Evolutionary conservation across 1,140 invertebrate genomes (phyloP).

Genomic region (Lepeophtheirus salmonis): DNA sequence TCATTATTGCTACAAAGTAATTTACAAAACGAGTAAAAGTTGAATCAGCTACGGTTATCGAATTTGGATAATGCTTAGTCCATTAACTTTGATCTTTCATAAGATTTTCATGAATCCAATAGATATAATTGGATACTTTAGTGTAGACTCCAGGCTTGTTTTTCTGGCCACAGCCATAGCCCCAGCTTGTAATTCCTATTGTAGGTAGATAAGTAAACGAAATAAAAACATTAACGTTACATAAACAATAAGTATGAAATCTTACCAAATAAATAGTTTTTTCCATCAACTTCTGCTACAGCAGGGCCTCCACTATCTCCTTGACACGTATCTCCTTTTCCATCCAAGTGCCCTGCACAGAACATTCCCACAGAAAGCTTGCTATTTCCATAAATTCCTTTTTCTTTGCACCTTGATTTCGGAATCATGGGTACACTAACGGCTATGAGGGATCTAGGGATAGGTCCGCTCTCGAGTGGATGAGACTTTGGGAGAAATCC

Average conservation of each 20-base stretch:
- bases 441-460: too few relatives aligned
- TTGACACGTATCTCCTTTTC: slow-evolving; percentile 60
- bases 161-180: slow-evolving; percentile 55
- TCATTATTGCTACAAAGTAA: too few relatives aligned
- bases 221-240: too few relatives aligned
- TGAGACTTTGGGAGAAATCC: too few relatives aligned
- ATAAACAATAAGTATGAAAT: too few relatives aligned
- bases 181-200: slow-evolving; percentile 44
- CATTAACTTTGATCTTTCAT: too few relatives aligned
- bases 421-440: not conserved
- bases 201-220: too few relatives aligned
- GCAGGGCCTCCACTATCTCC: slow-evolving; percentile 57
- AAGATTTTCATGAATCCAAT: slow-evolving; percentile 14
- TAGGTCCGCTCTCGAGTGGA: too few relatives aligned
- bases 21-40: too few relatives aligned
- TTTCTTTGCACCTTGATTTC: not conserved
- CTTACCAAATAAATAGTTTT: slow-evolving; percentile 14
- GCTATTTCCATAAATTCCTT: slow-evolving; percentile 22
- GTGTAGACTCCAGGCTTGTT: slow-evolving; percentile 70
- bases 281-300: slow-evolving; percentile 40
- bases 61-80: too few relatives aligned
- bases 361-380: slow-evolving; percentile 62
- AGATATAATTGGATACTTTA: slow-evolving; percentile 26
- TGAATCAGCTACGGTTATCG: too few relatives aligned
- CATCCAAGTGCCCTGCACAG: slow-evolving; percentile 58